Percentiles rank a stretch among this genome's conserved stretches.
Conservation (phyloP, 1,140 invertebrate genomes). For the Heliconius nattereri region DNA sequence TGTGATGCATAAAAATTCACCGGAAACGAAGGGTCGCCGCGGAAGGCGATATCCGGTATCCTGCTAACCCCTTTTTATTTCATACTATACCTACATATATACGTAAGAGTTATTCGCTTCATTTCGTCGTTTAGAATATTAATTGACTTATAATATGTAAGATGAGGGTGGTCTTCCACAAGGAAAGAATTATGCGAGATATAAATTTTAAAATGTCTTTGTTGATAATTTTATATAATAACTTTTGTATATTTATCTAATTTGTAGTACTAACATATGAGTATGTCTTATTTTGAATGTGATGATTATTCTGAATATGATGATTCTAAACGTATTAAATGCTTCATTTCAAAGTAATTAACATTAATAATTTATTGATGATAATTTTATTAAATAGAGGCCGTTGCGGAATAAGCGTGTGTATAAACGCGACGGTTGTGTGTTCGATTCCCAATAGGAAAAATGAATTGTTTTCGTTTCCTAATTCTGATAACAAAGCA, state of each 20-base stretch:
- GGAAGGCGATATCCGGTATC: slow-evolving; percentile 76
- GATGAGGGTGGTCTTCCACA: slow-evolving; percentile 52
- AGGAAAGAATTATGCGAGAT: background rate
- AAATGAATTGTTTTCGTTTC: background rate
- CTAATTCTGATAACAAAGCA: background rate
- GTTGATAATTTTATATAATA: background rate
- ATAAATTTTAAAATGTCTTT: background rate
- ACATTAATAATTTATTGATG: too few relatives aligned
- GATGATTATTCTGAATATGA: too few relatives aligned
- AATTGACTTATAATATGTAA: slow-evolving; percentile 47
- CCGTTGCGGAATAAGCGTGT: background rate
- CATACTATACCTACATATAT: slow-evolving; percentile 61
- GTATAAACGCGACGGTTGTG: background rate
- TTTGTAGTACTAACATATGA: background rate
- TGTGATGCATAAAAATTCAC: slow-evolving; percentile 49
- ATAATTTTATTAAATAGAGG: background rate
- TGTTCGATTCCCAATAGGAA: background rate
- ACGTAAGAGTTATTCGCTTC: slow-evolving; percentile 70
- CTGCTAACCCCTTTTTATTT: slow-evolving; percentile 74
- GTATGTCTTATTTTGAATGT: too few relatives aligned
- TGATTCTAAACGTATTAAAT: too few relatives aligned
- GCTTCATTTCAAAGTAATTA: too few relatives aligned
- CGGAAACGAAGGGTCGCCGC: slow-evolving; percentile 64
- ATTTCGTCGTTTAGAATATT: slow-evolving; percentile 67
- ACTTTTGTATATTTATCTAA: background rate